Conservation (phyloP, 2,113 vertebrate species). For the Amblyornis subalaris region DNA sequence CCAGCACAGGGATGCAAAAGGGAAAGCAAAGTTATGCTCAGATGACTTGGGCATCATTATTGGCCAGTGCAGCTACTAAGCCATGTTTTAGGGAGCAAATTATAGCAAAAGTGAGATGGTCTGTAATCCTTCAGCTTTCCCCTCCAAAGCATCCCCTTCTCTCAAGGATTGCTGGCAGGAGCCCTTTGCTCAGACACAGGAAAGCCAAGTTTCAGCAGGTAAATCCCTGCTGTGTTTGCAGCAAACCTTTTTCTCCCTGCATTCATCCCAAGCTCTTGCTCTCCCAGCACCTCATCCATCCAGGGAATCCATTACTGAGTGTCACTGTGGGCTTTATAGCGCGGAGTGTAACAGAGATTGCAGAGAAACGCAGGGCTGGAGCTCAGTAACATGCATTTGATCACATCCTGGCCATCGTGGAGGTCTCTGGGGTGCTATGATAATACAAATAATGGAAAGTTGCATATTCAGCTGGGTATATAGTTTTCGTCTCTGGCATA, state of each 20-base stretch:
- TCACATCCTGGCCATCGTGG: not conserved
- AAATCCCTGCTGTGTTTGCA: not conserved
- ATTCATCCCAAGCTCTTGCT: not conserved
- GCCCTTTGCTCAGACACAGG: not conserved
- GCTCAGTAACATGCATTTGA: not conserved
- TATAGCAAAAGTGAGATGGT: not conserved
- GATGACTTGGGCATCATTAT: rapidly evolving
- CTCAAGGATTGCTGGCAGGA: not conserved
- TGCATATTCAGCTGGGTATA: not conserved
- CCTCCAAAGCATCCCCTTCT: rapidly evolving
- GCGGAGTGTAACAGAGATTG: not conserved
- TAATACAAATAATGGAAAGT: not conserved
- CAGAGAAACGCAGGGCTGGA: not conserved
- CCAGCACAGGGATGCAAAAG: not conserved
- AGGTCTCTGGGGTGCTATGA: not conserved
- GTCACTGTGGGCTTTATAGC: not conserved
- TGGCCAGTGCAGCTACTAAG: not conserved
- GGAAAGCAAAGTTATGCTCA: rapidly evolving
- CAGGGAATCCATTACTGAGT: not conserved
- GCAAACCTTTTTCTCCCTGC: not conserved
- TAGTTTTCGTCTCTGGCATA: not conserved
- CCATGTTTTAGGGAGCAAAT: not conserved
- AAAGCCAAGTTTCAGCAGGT: not conserved
- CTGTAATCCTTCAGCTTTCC: not conserved
- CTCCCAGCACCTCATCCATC: not conserved